Conservation (phyloP, 2,113 vertebrate species). For the Nipponia nippon region DNA sequence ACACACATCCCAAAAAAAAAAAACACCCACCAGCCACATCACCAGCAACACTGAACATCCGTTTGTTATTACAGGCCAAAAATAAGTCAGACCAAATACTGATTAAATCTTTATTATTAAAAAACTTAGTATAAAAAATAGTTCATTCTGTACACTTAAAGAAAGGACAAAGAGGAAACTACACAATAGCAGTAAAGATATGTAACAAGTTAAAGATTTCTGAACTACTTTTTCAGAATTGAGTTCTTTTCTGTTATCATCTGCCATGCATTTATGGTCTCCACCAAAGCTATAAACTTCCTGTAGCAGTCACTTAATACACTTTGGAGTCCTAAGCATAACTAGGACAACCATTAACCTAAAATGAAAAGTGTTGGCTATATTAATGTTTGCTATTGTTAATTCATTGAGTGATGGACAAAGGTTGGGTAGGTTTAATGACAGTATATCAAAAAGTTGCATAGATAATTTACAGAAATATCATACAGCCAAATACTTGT, state of each 20-base stretch:
- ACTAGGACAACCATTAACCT: not conserved
- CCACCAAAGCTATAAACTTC: not conserved
- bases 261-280: not conserved
- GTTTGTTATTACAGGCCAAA: not conserved
- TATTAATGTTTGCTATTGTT: not conserved
- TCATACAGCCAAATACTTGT: not conserved
- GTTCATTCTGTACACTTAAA: not conserved
- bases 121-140: slow-evolving; percentile 12
- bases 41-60: not conserved
- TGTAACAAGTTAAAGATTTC: not conserved
- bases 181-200: not conserved
- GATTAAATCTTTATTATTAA: slow-evolving; percentile 39
- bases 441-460: not conserved
- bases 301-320: not conserved
- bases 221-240: not conserved
- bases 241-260: not conserved
- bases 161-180: not conserved
- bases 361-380: not conserved
- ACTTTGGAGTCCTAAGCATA: not conserved
- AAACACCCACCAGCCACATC: not conserved
- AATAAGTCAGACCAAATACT: not conserved
- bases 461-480: not conserved
- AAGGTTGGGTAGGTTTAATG: not conserved
- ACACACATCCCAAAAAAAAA: no score
- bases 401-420: not conserved